These are phyloP conservation scores for Oryzias javanicus DNA, from an alignment of 2,113 vertebrate species.

Conservation along the genomic window DNA sequence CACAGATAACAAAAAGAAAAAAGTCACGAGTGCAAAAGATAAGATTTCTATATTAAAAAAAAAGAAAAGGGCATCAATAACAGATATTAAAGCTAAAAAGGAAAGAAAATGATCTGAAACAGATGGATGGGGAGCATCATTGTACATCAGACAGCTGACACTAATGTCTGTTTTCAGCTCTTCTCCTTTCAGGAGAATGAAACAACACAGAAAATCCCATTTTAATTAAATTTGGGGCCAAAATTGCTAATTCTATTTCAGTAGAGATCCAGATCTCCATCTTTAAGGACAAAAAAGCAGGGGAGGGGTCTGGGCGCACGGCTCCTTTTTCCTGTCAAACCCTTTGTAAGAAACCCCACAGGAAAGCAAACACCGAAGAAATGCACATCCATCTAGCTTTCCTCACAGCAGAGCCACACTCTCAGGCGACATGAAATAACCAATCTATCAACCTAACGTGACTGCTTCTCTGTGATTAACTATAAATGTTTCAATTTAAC, in stretches of 20 bases:
- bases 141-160: too few species aligned
- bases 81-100: constrained; percentile 1
- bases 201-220: too few species aligned
- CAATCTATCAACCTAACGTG: too few species aligned
- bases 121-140: background rate
- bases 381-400: too few species aligned
- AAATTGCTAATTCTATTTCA: background rate
- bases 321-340: background rate
- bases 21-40: background rate
- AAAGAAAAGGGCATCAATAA: background rate
- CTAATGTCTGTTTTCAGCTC: too few species aligned
- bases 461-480: too few species aligned
- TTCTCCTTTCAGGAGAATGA: too few species aligned
- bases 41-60: constrained; percentile 8
- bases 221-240: background rate
- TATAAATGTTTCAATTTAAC: too few species aligned
- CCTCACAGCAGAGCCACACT: too few species aligned
- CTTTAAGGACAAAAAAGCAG: background rate
- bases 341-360: too few species aligned
- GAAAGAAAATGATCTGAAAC: background rate
- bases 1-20: constrained; percentile 10
- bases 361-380: too few species aligned
- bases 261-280: background rate
- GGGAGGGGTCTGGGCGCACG: background rate
- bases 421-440: too few species aligned